These are phyloP conservation scores for Resseliella maxima DNA, from an alignment of 2,888 invertebrate species.

Conservation along the genomic window DNA sequence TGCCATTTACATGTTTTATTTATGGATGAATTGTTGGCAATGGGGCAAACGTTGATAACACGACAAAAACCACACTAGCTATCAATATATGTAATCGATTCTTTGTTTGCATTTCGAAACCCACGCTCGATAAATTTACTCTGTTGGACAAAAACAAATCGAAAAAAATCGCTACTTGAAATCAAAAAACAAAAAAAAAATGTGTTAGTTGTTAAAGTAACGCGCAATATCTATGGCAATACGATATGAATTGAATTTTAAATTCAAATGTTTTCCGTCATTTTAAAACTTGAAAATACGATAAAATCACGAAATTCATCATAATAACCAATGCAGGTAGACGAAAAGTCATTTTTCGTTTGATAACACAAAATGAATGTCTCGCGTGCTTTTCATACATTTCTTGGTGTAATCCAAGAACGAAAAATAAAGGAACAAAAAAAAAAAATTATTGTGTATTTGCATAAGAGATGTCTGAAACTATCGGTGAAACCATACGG, in stretches of 20 bases:
- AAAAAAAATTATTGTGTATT: background rate
- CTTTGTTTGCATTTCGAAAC: background rate
- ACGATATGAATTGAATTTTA: background rate
- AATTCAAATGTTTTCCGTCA: background rate
- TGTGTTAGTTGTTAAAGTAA: slow-evolving; percentile 8
- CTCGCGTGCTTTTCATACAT: slow-evolving; percentile 16
- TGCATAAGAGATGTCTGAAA: background rate
- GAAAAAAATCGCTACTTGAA: background rate
- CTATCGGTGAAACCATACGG: background rate
- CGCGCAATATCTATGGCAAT: slow-evolving; percentile 39
- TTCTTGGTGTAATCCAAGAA: background rate
- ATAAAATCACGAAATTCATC: background rate
- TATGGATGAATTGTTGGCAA: background rate
- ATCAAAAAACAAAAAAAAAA: background rate
- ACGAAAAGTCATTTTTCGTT: slow-evolving; percentile 30
- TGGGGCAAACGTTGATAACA: slow-evolving; percentile 19
- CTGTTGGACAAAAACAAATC: background rate
- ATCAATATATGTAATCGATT: background rate
- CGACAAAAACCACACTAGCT: background rate
- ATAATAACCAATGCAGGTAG: background rate
- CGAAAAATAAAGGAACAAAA: background rate
- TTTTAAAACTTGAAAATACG: background rate
- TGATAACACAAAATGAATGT: background rate
- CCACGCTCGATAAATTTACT: background rate
- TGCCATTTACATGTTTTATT: background rate